These are phyloP conservation scores for Megastigmus dorsalis DNA, from an alignment of 2,888 invertebrate species.

Conservation along the genomic window DNA sequence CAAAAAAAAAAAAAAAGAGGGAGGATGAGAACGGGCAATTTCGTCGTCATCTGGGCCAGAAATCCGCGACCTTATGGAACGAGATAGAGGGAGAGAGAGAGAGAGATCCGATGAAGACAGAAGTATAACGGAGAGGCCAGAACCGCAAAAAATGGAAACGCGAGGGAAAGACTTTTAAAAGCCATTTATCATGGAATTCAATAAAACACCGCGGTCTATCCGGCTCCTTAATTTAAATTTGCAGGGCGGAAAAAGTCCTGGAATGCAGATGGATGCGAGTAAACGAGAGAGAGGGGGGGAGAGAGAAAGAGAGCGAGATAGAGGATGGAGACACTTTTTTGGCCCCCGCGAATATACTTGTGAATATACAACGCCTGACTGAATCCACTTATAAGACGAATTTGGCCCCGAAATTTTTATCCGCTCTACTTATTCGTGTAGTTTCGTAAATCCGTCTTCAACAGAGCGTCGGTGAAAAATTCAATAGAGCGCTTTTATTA, in stretches of 20 bases:
- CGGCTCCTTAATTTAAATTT: slow-evolving; percentile 27
- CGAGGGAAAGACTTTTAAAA: slow-evolving; percentile 43
- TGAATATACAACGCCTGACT: slow-evolving; percentile 25
- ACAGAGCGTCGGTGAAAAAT: not conserved
- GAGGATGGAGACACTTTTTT: not conserved
- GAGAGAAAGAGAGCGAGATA: not conserved
- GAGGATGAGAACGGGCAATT: not conserved
- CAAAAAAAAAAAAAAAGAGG: not conserved
- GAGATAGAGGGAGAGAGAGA: not conserved
- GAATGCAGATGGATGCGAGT: not conserved
- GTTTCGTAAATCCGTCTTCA: slow-evolving; percentile 7
- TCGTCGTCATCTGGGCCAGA: not conserved
- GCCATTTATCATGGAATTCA: slow-evolving; percentile 44
- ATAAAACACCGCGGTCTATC: slow-evolving; percentile 21
- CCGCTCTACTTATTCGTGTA: not conserved
- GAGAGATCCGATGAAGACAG: slow-evolving; percentile 1
- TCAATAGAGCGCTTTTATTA: not conserved
- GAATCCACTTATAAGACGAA: slow-evolving; percentile 37
- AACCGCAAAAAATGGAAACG: slow-evolving; percentile 16
- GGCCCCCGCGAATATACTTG: not conserved
- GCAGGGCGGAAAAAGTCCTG: not conserved
- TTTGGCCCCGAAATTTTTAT: slow-evolving; percentile 31
- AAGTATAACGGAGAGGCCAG: not conserved
- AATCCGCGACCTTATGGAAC: not conserved
- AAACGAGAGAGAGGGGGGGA: not conserved